Base-by-base conservation (phyloP, 2,888 invertebrate species). In the Harmothoe impar region DNA sequence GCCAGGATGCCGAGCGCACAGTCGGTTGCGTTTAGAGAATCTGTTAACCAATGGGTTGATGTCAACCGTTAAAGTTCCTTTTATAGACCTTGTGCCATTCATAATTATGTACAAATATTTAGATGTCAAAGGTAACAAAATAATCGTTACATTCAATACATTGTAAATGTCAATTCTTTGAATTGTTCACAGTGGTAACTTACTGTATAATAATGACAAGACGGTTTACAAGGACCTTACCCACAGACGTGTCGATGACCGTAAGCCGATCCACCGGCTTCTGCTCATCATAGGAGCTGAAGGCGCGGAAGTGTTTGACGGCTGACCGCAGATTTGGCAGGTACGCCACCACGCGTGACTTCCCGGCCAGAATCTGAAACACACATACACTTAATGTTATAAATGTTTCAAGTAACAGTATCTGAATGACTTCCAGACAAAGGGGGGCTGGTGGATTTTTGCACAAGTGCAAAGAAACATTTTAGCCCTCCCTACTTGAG, bases 241-340 rank as follows among this genome's bases (percentile, higher is more conserved):
- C 86, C n/a, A 86, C 56, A 56, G 52, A 17, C 3, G 54, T 29
- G n/a, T 54, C 31, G 1, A 86, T 54, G 23, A 86, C 54, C 0
- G 52, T 54, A 15, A 12, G 25, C 5, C 1, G 31, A 17, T 72
- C 90, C 1, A 54, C 25, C 1, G 91, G 52, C 15, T 91, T 88
- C 51, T 84, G 91, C 62, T 91, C 92, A 43, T 92, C 92, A 62
- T 93, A 92, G 0, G 94, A 93, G 31, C 94, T 94, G 91, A 95
- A 95, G 7, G 93, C 91, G 51, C 94, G 91, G 92, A 95, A 94
- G 91, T 94, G 94, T 84, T 93, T 92, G 0, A 95, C 94, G 77
- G 94, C 94, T 17, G 94, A 92, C 54, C 92, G 91, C 15, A 95
- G 90, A 91, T 93, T 94, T 20, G 94, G 95, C 90, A 95, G 90